Base-by-base conservation (phyloP, 2,888 invertebrate species). In the Synanthedon tipuliformis region DNA sequence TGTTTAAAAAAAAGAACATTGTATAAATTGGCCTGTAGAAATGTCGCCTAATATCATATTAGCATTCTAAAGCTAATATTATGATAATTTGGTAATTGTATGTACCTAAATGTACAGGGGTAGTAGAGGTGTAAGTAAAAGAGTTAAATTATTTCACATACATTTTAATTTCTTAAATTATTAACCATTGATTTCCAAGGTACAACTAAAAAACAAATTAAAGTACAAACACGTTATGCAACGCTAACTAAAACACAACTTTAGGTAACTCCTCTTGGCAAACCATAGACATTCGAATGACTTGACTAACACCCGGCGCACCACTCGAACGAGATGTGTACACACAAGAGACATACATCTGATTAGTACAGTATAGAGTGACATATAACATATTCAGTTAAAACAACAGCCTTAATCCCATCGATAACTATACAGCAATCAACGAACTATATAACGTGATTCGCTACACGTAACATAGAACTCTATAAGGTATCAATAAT, bases 181-280 rank as follows among this genome's bases (percentile, higher is more conserved):
- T 83, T 87, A 87, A 86, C 87, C 87, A 86, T 85, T 84, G 86
- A 86, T 86, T 86, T 87, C 86, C 87, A 87, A 87, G 85, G 85
- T 86, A 87, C 78, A 87, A 86, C 86, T 86, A 87, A 86, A 87
- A 86, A 86, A 86, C 87, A 87, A 87, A 86, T 86, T 87, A 86
- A 85, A 86, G 86, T 86, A 87, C 86, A 87, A 86, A 87, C 86
- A 87, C 85, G 86, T 86, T 87, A 86, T 85, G 86, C 81, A 84
- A 84, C 73, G 80, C 83, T 86, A 87, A 83, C 80, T 85, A 80
- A 34, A 85, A 85, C 84, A 84, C 84, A 85, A 86, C 81, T 86
- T 83, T 84, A 83, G 87, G 87, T 87, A 87, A 87, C 87, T 86
- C 84, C 83, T 85, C 86, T 84, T 83, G 86, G 86, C 86, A 85